Percentiles rank a stretch among this genome's conserved stretches.
phyloP scores from a whole-genome alignment of 2,113 vertebrate species.

The Atrichornis clamosus region DNA sequence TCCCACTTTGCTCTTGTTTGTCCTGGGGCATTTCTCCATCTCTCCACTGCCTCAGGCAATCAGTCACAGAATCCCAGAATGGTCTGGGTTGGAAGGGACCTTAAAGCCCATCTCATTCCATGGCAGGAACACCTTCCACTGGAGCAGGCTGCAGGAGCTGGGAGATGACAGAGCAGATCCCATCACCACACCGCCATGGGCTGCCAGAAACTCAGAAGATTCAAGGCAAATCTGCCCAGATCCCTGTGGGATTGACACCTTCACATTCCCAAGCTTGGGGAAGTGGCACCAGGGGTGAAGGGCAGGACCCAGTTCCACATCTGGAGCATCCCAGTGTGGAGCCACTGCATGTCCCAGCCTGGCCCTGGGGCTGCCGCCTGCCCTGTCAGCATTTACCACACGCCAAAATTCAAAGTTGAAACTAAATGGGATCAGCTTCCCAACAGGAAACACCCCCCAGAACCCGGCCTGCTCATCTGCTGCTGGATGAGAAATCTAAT shows the following conservation, averaged over 20 bases:
- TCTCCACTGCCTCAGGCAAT: background rate
- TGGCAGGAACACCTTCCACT: background rate
- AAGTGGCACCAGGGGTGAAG: too few species aligned
- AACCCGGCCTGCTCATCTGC: background rate
- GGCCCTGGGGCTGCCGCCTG: background rate
- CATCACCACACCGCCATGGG: accelerated
- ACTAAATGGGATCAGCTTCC: background rate
- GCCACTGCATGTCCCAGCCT: background rate
- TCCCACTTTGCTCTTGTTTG: background rate
- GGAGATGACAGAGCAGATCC: background rate
- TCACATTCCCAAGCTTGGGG: background rate
- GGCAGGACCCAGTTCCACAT: too few species aligned
- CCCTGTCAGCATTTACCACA: background rate
- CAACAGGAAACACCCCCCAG: background rate
- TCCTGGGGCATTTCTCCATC: background rate
- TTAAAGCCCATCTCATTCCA: background rate
- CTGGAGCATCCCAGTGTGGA: background rate
- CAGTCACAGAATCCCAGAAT: background rate
- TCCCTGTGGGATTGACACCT: accelerated
- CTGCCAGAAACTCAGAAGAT: background rate
- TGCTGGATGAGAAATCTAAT: background rate
- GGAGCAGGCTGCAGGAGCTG: background rate
- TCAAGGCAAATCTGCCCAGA: background rate
- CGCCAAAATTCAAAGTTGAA: background rate
- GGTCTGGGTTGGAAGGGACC: background rate